Evolutionary conservation across 2,797 vertebrate species (phyloP).

Genomic region (Esox lucius): DNA sequence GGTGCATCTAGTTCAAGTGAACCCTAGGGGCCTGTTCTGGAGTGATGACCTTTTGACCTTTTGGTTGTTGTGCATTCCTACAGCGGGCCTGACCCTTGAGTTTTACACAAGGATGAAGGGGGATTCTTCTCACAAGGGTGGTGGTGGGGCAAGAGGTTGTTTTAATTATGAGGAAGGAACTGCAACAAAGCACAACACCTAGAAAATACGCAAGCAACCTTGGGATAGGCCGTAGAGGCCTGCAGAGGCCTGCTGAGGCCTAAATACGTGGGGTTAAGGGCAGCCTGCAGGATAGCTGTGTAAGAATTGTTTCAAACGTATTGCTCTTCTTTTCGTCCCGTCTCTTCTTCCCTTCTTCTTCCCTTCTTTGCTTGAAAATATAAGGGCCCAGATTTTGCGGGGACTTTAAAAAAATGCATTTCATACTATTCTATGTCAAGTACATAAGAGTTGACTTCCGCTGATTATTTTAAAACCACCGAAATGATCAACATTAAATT

Average conservation of each 20-base stretch:
- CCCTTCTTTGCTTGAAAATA: neutral
- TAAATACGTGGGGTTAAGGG: constrained; percentile 47
- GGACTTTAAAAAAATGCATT: no score
- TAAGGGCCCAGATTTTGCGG: no score
- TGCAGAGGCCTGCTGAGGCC: constrained; percentile 30
- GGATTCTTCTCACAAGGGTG: neutral
- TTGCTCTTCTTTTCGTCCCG: constrained; percentile 14
- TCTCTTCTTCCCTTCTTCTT: constrained; percentile 48
- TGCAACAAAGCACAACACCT: constrained; percentile 16
- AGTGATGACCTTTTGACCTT: no score
- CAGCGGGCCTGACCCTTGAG: no score
- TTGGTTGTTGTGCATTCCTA: no score
- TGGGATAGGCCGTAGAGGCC: constrained; percentile 40
- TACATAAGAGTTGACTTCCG: no score
- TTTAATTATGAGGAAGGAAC: constrained; percentile 34
- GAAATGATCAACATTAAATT: no score
- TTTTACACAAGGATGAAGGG: neutral
- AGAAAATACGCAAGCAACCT: constrained; percentile 32
- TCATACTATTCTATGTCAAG: no score
- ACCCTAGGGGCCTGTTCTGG: no score
- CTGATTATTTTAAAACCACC: no score
- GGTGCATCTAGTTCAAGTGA: no score
- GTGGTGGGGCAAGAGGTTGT: constrained; percentile 24
- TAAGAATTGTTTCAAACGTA: neutral
- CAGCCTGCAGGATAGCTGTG: constrained; percentile 24